Conservation (phyloP, 2,888 invertebrate genomes). For the Ganaspis brasiliensis region DNA sequence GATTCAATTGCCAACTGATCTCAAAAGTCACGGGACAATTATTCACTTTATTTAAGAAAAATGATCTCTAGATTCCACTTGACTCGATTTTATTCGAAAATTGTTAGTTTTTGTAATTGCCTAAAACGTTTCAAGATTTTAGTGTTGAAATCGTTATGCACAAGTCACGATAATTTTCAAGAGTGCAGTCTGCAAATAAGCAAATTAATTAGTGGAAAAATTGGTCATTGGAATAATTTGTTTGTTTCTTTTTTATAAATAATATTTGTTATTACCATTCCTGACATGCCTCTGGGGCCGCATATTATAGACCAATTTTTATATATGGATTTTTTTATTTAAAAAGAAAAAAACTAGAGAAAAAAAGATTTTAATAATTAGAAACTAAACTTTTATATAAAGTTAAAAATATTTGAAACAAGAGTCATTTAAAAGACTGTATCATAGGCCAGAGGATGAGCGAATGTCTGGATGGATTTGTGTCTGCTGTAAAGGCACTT, state of each 20-base stretch:
- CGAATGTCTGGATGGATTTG: conserved; percentile 80
- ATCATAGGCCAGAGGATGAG: conserved; percentile 79
- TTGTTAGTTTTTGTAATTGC: no score
- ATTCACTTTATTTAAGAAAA: no score
- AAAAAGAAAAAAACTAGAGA: no score
- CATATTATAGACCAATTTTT: not conserved
- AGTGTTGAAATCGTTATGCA: not conserved
- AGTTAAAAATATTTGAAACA: conserved; percentile 62
- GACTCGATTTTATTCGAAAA: no score
- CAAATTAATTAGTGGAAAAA: not conserved
- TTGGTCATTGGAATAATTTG: not conserved
- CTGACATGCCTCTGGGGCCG: conserved; percentile 3
- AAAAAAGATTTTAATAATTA: no score
- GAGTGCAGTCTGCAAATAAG: conserved; percentile 41
- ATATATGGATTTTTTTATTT: not conserved
- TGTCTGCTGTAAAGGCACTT: conserved; percentile 79
- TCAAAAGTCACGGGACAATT: no score
- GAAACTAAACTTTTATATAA: no score
- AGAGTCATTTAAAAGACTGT: conserved; percentile 78
- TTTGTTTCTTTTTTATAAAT: not conserved
- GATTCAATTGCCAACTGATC: no score
- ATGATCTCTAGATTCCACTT: no score
- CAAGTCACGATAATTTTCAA: not conserved
- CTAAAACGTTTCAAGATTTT: not conserved
- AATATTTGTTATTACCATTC: not conserved